These are phyloP conservation scores for Beris morrisii DNA, from an alignment of 2,888 invertebrate species.

Conservation along the genomic window DNA sequence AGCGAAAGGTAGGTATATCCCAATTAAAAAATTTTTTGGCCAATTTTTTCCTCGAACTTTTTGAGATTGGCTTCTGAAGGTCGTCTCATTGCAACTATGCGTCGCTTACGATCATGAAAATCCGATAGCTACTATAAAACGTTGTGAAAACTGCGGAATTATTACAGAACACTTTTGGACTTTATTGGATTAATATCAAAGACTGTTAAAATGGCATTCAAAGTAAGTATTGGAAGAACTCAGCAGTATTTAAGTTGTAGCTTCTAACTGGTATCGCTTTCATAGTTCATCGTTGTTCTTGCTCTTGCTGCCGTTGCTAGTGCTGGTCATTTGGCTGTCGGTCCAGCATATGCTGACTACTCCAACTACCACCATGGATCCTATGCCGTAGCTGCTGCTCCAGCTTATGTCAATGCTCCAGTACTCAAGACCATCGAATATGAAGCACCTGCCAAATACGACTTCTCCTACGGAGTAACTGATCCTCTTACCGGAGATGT, in stretches of 20 bases:
- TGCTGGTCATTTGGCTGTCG: constrained; percentile 47
- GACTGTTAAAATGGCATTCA: constrained; percentile 25
- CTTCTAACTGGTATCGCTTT: too few species aligned
- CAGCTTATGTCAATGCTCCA: constrained; percentile 14
- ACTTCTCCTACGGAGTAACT: constrained; percentile 58
- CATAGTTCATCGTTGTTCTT: constrained; percentile 48
- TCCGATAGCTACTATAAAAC: constrained; percentile 10
- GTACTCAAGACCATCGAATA: constrained; percentile 44
- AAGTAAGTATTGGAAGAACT: constrained; percentile 5
- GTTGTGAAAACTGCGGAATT: not conserved
- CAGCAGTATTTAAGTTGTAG: too few species aligned
- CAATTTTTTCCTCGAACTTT: too few species aligned
- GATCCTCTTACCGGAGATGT: constrained; percentile 59
- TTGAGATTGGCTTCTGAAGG: too few species aligned
- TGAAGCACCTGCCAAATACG: constrained; percentile 53
- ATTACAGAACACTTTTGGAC: constrained; percentile 18
- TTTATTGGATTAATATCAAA: constrained; percentile 14
- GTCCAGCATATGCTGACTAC: constrained; percentile 15
- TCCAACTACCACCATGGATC: too few species aligned
- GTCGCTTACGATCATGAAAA: too few species aligned
- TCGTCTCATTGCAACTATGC: too few species aligned
- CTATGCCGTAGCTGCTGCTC: constrained; percentile 14
- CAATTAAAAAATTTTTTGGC: too few species aligned
- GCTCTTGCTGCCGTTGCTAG: constrained; percentile 46
- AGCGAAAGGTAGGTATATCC: too few species aligned